Evolutionary conservation across 2,888 invertebrate species (phyloP), one percentile per base, ranked within the genome.

Genomic region (Myathropa florea): DNA sequence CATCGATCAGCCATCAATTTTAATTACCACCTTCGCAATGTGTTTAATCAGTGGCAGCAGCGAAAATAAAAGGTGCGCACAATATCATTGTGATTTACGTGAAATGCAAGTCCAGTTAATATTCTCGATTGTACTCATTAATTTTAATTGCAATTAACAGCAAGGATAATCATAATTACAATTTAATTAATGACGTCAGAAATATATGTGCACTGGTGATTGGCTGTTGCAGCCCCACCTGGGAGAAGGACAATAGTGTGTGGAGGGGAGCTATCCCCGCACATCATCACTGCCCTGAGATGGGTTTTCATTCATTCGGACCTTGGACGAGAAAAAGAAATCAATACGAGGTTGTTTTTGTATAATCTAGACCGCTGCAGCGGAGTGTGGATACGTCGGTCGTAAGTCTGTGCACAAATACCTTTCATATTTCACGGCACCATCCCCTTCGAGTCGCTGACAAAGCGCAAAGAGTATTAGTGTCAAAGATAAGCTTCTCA

Each of bases 1-100:
- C 76, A 76, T 80, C 76, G 76, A 80, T 84, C 76, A 72, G 57
- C 33, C 84, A 84, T 84, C 84, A 80, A 80, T 84, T 80, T 80
- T 76, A 84, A 80, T 84, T 84, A 76, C 84, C 75, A 84, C 80
- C 71, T 80, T 79, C 57, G 30, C 46, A 80, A n/a, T 57, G n/a
- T 76, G 75, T 61, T 76, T 46, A 84, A 80, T 77, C 46, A 72
- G 63, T 21, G 28, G 65, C 63, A 79, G 70, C 21, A 70, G 61
- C 55, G 68, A 73, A 23, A 46, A 65, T n/a, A 57, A 53, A 21
- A 63, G 23, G 12, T 12, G 2, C 24, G 3, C 14, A 14, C 36
- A 53, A 53, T 30, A 65, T 7, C 60, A 36, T 33, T 21, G 64
- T 70, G 63, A 84, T 75, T 84, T 79, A 80, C 72, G 39, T 55